These are phyloP conservation scores for Epinephelus lanceolatus DNA, from an alignment of 2,113 vertebrate genomes.

Conservation along the genomic window DNA sequence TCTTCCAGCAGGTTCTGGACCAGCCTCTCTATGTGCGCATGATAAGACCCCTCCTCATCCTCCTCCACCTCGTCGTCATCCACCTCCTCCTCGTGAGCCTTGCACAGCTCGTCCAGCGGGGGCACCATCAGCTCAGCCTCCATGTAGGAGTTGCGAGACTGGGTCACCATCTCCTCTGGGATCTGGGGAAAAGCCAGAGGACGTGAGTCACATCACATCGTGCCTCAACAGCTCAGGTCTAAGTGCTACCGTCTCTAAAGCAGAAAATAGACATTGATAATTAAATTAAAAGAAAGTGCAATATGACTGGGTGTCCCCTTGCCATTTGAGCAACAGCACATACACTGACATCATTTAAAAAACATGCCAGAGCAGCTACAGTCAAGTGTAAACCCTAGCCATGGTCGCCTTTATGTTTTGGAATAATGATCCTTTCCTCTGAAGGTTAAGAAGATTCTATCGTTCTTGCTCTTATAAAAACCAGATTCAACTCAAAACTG, in stretches of 20 bases:
- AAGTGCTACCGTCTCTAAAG: neutral
- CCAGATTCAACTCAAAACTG: neutral
- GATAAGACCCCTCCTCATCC: slow-evolving; percentile 89
- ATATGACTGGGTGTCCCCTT: neutral
- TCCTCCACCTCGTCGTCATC: slow-evolving; percentile 84
- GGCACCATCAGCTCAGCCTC: slow-evolving; percentile 91
- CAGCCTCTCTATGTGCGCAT: slow-evolving; percentile 88
- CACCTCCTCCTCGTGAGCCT: slow-evolving; percentile 76
- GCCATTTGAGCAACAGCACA: neutral
- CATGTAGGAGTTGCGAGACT: slow-evolving; percentile 92
- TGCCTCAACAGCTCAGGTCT: neutral
- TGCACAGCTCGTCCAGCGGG: slow-evolving; percentile 91
- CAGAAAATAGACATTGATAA: slow-evolving; percentile 4
- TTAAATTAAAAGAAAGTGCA: neutral
- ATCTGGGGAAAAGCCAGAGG: slow-evolving; percentile 82
- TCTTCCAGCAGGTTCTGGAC: slow-evolving; percentile 93
- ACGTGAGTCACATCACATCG: slow-evolving; percentile 1
- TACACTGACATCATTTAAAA: neutral
- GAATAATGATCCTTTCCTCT: neutral
- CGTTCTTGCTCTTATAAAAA: slow-evolving; percentile 18
- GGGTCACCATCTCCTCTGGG: slow-evolving; percentile 92
- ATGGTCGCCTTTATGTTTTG: neutral
- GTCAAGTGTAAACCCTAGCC: neutral
- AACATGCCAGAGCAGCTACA: neutral
- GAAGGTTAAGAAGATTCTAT: neutral